A percentile compares a stretch with the other conserved stretches of the same genome.
These are phyloP conservation scores for Xanthia icteritia DNA, from an alignment of 2,888 invertebrate genomes.

Conservation along the genomic window DNA sequence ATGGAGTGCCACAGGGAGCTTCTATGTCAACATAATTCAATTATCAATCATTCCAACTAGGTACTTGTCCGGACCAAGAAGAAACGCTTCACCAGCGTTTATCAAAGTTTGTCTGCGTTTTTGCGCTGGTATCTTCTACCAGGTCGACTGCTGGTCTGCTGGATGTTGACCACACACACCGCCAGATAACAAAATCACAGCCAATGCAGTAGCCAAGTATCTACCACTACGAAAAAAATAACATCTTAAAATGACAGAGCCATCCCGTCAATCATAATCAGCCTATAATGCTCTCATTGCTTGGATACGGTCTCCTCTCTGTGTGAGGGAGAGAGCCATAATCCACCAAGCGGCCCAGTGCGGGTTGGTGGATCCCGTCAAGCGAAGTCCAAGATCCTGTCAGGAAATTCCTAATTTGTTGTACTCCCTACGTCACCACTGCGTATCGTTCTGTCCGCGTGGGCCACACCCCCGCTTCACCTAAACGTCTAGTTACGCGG, in stretches of 20 bases:
- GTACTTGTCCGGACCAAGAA: not conserved
- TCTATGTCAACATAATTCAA: too few species aligned
- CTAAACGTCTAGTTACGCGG: conserved; percentile 32
- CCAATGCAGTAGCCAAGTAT: not conserved
- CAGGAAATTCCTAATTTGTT: conserved; percentile 11
- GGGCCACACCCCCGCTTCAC: conserved; percentile 44
- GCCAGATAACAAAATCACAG: not conserved
- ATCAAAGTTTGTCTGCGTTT: not conserved
- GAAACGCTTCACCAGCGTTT: not conserved
- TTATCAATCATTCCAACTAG: not conserved
- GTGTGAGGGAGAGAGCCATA: not conserved
- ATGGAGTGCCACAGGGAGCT: not conserved
- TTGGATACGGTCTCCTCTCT: not conserved
- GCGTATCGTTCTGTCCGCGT: conserved; percentile 9
- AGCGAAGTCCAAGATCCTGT: not conserved
- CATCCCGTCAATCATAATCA: not conserved
- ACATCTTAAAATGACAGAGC: not conserved
- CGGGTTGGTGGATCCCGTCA: not conserved
- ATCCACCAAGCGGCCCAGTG: not conserved
- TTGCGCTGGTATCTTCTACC: not conserved
- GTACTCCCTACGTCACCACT: conserved; percentile 37
- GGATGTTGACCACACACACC: not conserved
- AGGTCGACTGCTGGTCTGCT: not conserved
- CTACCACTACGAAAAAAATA: not conserved
- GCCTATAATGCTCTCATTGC: not conserved